Base-by-base conservation (phyloP, 2,888 invertebrate species). In the Synanthedon vespiformis region DNA sequence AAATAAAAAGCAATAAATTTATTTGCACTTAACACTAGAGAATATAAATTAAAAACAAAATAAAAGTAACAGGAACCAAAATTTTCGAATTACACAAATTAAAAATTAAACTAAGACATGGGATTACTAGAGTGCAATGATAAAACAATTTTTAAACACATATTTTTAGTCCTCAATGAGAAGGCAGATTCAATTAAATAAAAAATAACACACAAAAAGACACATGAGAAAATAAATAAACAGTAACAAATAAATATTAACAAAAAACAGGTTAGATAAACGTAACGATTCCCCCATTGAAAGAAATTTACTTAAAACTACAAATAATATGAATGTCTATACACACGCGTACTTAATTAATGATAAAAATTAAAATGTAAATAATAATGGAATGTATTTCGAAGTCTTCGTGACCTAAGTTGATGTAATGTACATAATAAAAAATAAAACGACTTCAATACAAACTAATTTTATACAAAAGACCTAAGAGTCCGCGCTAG, bases 1-100 rank as follows among this genome's bases (percentile, higher is more conserved):
- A 72, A 71, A 56, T 66, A 75, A 77, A 77, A 84, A 85, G 84
- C 85, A 77, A 86, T 82, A 81, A 80, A 81, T 82, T 82, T 85
- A 82, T 84, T 85, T 88, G 86, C 77, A 73, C 74, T 74, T 79
- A 79, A 40, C 63, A 71, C 65, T 68, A 77, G 64, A 63, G 72
- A 82, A 82, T 77, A 80, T 77, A 81, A 80, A 80, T 80, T 74
- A 78, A 66, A 80, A 84, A 86, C 82, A 72, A 86, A 88, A 88
- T 86, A 88, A 88, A 88, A 86, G 85, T 89, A 89, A 85, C 85
- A 84, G 80, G 81, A 84, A 84, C 82, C 74, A 80, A 76, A 68
- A 58, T 64, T 66, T 61, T 61, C 54, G 59, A 68, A 70, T 59
- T 69, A 69, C 62, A 71, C 65, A 67, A 69, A 71, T 59, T 58